phyloP scores from a whole-genome alignment of 2,888 invertebrate genomes.

The Galerucella nymphaeae region DNA sequence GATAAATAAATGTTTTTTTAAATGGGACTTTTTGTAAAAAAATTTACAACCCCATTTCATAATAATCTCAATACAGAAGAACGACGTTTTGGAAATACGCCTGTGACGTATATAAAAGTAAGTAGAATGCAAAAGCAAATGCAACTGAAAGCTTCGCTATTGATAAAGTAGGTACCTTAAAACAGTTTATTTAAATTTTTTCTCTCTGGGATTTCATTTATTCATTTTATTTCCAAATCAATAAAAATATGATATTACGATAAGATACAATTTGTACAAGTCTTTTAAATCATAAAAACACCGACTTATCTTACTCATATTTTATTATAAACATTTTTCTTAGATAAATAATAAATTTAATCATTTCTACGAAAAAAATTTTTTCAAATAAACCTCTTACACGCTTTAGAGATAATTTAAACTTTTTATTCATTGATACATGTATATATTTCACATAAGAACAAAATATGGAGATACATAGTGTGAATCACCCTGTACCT shows the following conservation, averaged over 20 bases:
- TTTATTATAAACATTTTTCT: neutral
- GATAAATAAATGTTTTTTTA: neutral
- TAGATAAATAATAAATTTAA: too few relatives aligned
- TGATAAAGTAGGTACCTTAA: neutral
- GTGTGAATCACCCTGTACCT: too few relatives aligned
- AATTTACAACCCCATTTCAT: neutral
- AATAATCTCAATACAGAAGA: neutral
- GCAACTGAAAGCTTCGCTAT: neutral
- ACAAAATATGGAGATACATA: too few relatives aligned
- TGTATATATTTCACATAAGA: too few relatives aligned
- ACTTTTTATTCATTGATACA: too few relatives aligned
- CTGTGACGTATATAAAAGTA: constrained; percentile 1
- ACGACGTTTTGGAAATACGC: neutral
- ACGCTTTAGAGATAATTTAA: too few relatives aligned
- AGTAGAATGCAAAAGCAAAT: neutral
- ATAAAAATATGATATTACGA: neutral
- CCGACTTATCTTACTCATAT: neutral
- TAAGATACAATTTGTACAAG: neutral
- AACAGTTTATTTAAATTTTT: neutral
- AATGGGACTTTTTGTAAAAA: neutral
- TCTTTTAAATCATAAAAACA: neutral
- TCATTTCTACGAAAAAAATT: too few relatives aligned
- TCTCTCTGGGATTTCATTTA: too few relatives aligned
- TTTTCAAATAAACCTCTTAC: too few relatives aligned
- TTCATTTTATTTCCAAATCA: neutral